These are phyloP conservation scores for Rousettus madagascariensis DNA, from an alignment of 2,797 vertebrate species.

Conservation along the genomic window DNA sequence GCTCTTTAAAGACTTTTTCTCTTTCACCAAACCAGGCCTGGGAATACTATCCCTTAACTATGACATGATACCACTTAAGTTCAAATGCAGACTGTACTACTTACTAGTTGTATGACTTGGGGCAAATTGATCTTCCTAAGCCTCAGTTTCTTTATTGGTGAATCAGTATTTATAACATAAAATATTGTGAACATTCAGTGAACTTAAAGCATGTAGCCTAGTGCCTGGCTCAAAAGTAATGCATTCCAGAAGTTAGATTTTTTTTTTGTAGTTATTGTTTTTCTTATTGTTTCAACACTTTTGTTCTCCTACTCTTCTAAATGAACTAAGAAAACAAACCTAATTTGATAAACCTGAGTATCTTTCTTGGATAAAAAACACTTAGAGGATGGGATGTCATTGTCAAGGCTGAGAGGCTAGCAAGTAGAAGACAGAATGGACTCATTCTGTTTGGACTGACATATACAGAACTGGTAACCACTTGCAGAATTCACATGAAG, in stretches of 20 bases:
- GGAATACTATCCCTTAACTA: not conserved
- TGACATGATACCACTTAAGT: not conserved
- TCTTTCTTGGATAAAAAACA: not conserved
- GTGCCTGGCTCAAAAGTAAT: not conserved
- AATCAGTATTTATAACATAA: not conserved
- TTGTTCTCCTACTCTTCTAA: not conserved
- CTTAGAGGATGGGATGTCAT: not conserved
- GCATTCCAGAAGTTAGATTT: not conserved
- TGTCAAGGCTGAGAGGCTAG: not conserved
- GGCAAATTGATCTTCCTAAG: constrained; percentile 3
- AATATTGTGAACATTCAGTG: not conserved
- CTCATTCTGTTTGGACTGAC: not conserved
- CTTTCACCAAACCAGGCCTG: not conserved
- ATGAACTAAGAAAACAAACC: not conserved
- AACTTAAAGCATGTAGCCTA: not conserved
- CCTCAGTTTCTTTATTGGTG: constrained; percentile 25
- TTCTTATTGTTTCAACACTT: not conserved
- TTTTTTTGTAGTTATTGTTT: not conserved
- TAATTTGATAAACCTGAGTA: not conserved
- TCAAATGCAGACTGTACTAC: not conserved
- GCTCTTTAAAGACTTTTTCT: not conserved
- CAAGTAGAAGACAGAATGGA: not conserved
- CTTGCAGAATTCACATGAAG: not conserved
- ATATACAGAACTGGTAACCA: not conserved
- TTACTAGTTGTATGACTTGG: not conserved